Evolutionary conservation across 2,113 vertebrate species (phyloP).

Genomic region (Chloropsis hardwickii): DNA sequence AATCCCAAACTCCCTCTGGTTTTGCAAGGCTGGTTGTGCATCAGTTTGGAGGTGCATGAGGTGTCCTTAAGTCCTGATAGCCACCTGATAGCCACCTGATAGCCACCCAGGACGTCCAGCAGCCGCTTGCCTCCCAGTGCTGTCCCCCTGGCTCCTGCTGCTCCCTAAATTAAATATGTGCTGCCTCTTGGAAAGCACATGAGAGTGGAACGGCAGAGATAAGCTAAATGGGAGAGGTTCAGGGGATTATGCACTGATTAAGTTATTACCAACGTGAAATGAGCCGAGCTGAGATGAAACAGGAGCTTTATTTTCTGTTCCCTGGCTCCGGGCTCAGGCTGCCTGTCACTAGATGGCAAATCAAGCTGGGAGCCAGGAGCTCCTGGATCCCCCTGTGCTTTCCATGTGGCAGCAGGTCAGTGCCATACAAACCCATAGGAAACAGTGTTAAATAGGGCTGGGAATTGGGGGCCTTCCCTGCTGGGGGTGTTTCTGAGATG

Average conservation of each 20-base stretch:
- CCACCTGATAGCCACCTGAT: background rate
- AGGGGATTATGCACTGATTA: constrained; percentile 53
- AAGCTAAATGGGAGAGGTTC: constrained; percentile 19
- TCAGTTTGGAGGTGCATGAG: background rate
- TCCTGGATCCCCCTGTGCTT: background rate
- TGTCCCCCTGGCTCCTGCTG: background rate
- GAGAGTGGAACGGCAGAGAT: background rate
- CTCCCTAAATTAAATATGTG: background rate
- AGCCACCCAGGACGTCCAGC: background rate
- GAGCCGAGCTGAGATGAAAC: constrained; percentile 13
- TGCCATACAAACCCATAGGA: background rate
- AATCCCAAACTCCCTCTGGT: background rate
- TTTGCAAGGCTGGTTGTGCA: background rate
- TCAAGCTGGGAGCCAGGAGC: background rate
- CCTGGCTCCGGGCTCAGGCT: background rate
- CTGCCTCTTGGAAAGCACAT: background rate
- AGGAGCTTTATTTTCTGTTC: constrained; percentile 22
- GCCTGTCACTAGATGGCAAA: background rate
- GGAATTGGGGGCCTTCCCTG: background rate
- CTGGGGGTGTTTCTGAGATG: background rate
- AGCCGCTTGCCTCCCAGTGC: accelerated
- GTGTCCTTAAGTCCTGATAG: background rate
- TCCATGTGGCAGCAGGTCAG: background rate
- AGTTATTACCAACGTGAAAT: constrained; percentile 37
- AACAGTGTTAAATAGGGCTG: background rate